phyloP scores from a whole-genome alignment of 1,140 invertebrate genomes.

The Pseudomyrmex flavicornis region DNA sequence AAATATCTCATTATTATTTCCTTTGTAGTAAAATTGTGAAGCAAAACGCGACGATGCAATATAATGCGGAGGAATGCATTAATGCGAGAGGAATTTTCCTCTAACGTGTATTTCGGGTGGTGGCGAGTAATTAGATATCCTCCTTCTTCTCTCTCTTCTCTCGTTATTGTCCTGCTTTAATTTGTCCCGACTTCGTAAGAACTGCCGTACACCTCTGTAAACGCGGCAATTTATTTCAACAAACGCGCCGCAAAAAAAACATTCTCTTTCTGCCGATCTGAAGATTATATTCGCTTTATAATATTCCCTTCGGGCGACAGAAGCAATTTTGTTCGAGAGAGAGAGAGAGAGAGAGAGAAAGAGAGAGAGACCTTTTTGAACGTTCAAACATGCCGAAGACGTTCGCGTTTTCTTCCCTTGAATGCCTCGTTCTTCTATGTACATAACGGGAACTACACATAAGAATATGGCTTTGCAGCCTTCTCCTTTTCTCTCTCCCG shows the following conservation, averaged over 20 bases:
- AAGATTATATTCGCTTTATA: conserved; percentile 57
- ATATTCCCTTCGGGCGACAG: conserved; percentile 47
- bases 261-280: background rate
- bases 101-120: conserved; percentile 34
- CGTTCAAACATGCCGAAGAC: conserved; percentile 54
- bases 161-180: conserved; percentile 36
- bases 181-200: conserved; percentile 36
- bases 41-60: conserved; percentile 10
- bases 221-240: conserved; percentile 41
- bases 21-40: conserved; percentile 27
- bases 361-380: conserved; percentile 6
- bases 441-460: background rate
- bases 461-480: conserved; percentile 42
- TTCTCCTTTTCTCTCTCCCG: background rate
- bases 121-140: conserved; percentile 28
- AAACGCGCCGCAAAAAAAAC: conserved; percentile 17
- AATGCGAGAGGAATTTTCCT: conserved; percentile 45
- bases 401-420: conserved; percentile 16
- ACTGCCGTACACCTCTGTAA: background rate
- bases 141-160: too few relatives aligned
- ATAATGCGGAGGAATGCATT: conserved; percentile 38
- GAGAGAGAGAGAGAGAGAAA: background rate
- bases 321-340: conserved; percentile 37
- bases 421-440: conserved; percentile 8
- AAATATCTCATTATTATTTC: conserved; percentile 37